These are phyloP conservation scores for Unio delphinus DNA, from an alignment of 2,888 invertebrate genomes.

Conservation along the genomic window DNA sequence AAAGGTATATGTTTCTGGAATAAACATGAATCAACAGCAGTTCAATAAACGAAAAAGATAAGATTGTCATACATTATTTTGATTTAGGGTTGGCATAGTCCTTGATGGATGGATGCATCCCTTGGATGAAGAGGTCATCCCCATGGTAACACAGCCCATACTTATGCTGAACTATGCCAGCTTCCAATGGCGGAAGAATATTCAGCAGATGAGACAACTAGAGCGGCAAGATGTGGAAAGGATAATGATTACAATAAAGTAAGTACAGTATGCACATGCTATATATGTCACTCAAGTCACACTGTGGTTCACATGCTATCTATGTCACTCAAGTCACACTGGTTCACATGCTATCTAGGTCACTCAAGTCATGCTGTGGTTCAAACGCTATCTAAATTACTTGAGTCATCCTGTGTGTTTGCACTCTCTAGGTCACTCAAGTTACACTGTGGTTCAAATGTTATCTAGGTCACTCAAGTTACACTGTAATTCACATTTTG, in stretches of 20 bases:
- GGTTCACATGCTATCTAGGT: too few relatives aligned
- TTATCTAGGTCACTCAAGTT: too few relatives aligned
- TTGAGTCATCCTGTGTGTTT: too few relatives aligned
- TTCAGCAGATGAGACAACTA: slow-evolving; percentile 51
- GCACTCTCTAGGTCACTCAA: too few relatives aligned
- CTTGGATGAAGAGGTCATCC: slow-evolving; percentile 53
- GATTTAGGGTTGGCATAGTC: slow-evolving; percentile 57
- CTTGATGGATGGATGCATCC: slow-evolving; percentile 69
- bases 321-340: too few relatives aligned
- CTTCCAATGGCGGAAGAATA: slow-evolving; percentile 66
- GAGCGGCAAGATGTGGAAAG: slow-evolving; percentile 30
- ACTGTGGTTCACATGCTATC: too few relatives aligned
- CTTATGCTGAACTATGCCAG: slow-evolving; percentile 63
- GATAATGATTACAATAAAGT: slow-evolving; percentile 61
- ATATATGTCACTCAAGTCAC: too few relatives aligned
- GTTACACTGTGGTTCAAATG: too few relatives aligned
- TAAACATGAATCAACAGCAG: background rate
- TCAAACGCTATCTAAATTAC: too few relatives aligned
- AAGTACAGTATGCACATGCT: slow-evolving; percentile 10
- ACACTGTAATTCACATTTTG: too few relatives aligned
- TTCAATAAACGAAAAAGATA: background rate
- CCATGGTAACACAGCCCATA: slow-evolving; percentile 52
- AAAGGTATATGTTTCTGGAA: too few relatives aligned
- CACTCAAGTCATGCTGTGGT: too few relatives aligned
- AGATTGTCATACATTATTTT: background rate